phyloP scores from a whole-genome alignment of 2,797 vertebrate species.

The Darevskia mixta region DNA sequence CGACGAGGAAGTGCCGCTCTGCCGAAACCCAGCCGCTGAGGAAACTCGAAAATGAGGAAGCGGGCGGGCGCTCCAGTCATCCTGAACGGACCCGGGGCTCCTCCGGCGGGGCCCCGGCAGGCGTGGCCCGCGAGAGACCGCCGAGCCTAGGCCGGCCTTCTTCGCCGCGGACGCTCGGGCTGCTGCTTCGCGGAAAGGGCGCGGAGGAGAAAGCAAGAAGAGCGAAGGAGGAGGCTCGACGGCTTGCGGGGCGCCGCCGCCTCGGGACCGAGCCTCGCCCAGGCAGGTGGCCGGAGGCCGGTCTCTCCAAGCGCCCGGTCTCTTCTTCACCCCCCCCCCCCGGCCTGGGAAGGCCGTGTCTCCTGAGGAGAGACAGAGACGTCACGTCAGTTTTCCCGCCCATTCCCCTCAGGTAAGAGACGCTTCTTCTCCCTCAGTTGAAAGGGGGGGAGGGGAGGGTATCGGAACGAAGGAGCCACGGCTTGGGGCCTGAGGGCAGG shows the following conservation, averaged over 20 bases:
- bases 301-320: too few relatives aligned
- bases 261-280: too few relatives aligned
- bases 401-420: not conserved
- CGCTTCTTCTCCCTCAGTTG: not conserved
- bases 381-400: not conserved
- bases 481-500: not conserved
- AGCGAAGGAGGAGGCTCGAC: not conserved
- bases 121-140: not conserved
- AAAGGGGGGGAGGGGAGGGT: rapidly evolving
- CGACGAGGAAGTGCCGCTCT: conserved; percentile 21
- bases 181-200: not conserved
- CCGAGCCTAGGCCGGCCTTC: not conserved
- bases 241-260: too few relatives aligned
- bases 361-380: too few relatives aligned
- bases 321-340: too few relatives aligned
- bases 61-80: not conserved
- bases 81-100: not conserved
- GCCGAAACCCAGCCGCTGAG: conserved; percentile 40
- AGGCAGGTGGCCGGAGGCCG: not conserved
- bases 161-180: not conserved
- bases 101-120: not conserved
- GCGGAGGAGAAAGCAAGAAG: not conserved
- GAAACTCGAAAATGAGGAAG: conserved; percentile 74
- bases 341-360: too few relatives aligned
- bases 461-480: too few relatives aligned